Percentiles rank a stretch among this genome's conserved stretches.
These are phyloP conservation scores for Sebastes taczanowskii DNA, from an alignment of 2,797 vertebrate species.

Conservation along the genomic window DNA sequence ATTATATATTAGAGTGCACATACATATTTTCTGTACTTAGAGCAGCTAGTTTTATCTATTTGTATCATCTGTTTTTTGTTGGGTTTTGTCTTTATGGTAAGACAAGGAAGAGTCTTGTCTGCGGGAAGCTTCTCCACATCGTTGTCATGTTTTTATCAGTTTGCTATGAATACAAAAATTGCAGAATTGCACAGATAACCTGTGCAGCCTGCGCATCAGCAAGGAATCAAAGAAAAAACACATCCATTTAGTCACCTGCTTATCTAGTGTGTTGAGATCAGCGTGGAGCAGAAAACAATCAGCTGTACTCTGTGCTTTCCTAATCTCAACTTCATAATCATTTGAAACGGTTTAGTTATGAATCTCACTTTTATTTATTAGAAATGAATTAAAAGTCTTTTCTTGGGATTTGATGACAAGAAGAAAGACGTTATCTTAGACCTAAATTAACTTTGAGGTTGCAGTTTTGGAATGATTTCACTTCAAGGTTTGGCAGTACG, in stretches of 20 bases:
- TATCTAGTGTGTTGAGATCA: not conserved
- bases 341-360: not conserved
- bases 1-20: slow-evolving; percentile 65
- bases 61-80: slow-evolving; percentile 24
- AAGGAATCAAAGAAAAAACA: not conserved
- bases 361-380: not conserved
- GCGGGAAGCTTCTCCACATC: not conserved
- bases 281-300: not conserved
- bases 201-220: not conserved
- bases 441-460: not conserved
- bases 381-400: not conserved
- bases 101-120: not conserved
- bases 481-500: not conserved
- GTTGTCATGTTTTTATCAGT: not conserved
- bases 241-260: not conserved
- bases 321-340: not conserved
- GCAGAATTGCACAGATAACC: not conserved
- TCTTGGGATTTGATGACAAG: too few relatives aligned
- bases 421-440: not conserved
- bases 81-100: slow-evolving; percentile 8
- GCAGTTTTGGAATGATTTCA: not conserved
- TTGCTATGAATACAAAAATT: not conserved
- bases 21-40: slow-evolving; percentile 71
- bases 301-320: too few relatives aligned
- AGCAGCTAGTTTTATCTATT: slow-evolving; percentile 65